Base-by-base conservation (phyloP, 2,797 vertebrate genomes). In the Chromis chromis region DNA sequence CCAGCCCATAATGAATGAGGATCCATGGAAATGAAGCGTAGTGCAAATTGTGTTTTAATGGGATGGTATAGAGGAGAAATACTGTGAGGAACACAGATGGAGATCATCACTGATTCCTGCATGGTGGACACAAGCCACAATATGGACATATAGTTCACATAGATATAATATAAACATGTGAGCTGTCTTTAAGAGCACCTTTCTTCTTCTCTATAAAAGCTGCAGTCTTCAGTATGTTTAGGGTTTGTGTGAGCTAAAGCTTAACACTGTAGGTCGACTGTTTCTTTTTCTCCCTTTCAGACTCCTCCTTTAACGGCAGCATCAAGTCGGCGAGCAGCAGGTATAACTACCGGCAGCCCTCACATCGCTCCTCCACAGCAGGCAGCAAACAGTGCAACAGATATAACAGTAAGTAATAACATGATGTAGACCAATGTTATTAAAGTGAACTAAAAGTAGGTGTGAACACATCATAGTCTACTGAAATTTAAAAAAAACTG, bases 21-120 rank as follows among this genome's bases (percentile, higher is more conserved):
- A 57, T 16, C 17, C 33, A 7, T 11, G n/a, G 63, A 81, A 88
- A 82, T 81, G 72, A 85, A 77, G 79, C 83, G 28, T 44, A 36
- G 46, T 57, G 56, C 74, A 79, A 88, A 89, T 76, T 24, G 65
- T 69, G 77, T 84, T 88, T 87, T 87, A 87, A 88, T 86, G 54
- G 58, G 61, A 67, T 25, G 53, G 11, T 60, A 58, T 4, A 54
- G 64, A 74, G 52, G 59, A 73, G 69, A 44, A 61, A 61, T 27
- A 25, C 40, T 36, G 31, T 21, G 25, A 22, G 64, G 31, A 50
- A 27, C 64, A 76, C 79, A 85, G 56, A 84, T 86, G 82, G 82
- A 78, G 65, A 27, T 79, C 65, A 75, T 80, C 39, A 63, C 27
- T 49, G 56, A 25, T 50, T 13, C 55, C 33, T 63, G 13, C 33